A percentile compares a stretch with the other conserved stretches of the same genome.
These are phyloP conservation scores for Pogoniulus pusillus DNA, from an alignment of 2,797 vertebrate genomes.

Conservation along the genomic window DNA sequence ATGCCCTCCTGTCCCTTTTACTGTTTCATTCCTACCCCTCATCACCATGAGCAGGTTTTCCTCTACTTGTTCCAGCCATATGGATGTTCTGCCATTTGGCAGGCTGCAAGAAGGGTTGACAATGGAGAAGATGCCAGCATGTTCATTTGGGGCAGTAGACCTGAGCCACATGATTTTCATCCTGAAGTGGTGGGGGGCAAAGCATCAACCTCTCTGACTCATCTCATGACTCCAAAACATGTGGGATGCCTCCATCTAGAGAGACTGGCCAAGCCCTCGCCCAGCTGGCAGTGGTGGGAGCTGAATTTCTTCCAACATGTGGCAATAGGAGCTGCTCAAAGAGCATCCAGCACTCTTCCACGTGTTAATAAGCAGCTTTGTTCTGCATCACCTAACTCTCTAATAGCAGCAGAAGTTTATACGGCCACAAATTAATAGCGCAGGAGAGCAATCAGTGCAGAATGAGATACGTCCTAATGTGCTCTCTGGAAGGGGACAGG, in stretches of 20 bases:
- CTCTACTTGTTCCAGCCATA: background rate
- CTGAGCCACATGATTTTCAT: background rate
- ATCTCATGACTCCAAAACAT: accelerated
- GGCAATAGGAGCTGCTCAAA: background rate
- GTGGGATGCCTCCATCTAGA: background rate
- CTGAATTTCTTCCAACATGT: background rate
- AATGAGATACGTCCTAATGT: constrained; percentile 21
- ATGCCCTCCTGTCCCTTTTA: background rate
- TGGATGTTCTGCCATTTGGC: background rate
- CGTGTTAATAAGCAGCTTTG: constrained; percentile 70
- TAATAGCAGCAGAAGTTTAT: constrained; percentile 54
- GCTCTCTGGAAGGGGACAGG: background rate
- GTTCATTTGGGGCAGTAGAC: background rate
- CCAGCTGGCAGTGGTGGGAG: background rate
- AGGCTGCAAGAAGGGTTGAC: background rate
- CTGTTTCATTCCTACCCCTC: background rate
- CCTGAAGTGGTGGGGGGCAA: accelerated
- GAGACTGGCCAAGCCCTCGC: background rate
- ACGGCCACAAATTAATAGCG: constrained; percentile 15
- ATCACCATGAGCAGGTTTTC: background rate
- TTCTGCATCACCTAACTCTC: constrained; percentile 64
- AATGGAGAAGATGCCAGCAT: background rate
- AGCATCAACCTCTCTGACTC: background rate
- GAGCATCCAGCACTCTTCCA: constrained; percentile 3
- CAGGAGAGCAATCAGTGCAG: background rate